phyloP scores from a whole-genome alignment of 2,888 invertebrate genomes.

The Ditula angustiorana region DNA sequence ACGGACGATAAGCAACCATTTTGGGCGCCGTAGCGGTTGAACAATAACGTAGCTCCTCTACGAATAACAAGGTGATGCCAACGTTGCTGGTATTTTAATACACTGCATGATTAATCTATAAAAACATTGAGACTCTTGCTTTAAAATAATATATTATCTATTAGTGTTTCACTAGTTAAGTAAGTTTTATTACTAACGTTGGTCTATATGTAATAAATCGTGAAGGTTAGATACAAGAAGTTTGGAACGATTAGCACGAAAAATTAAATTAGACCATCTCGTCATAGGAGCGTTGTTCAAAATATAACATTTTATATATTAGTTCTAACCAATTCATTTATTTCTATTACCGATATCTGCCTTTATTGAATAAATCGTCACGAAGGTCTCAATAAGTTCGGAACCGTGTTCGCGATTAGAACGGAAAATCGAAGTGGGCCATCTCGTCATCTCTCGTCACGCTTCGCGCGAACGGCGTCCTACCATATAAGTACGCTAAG shows the following conservation, averaged over 20 bases:
- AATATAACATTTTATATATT: too few species aligned
- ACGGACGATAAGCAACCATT: slow-evolving; percentile 6
- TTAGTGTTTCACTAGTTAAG: too few species aligned
- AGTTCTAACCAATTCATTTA: neutral
- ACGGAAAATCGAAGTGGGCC: slow-evolving; percentile 35
- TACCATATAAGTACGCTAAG: slow-evolving; percentile 5
- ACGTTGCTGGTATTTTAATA: neutral
- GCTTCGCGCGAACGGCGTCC: slow-evolving; percentile 8
- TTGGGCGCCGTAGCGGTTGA: slow-evolving; percentile 2
- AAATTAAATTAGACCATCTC: too few species aligned
- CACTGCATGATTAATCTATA: too few species aligned
- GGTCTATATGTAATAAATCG: too few species aligned
- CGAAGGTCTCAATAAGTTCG: slow-evolving; percentile 28
- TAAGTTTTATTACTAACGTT: too few species aligned
- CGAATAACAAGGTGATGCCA: slow-evolving; percentile 3
- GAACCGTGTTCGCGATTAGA: slow-evolving; percentile 27
- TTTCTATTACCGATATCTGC: neutral
- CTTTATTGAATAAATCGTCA: slow-evolving; percentile 1
- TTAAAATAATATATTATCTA: too few species aligned
- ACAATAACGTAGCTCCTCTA: slow-evolving; percentile 2
- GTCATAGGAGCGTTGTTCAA: too few species aligned
- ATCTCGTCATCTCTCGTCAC: slow-evolving; percentile 35
- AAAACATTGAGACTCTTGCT: too few species aligned
- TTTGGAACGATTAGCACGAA: too few species aligned
- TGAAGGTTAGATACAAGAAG: too few species aligned